A percentile compares a stretch with the other conserved stretches of the same genome.
Evolutionary conservation across 2,113 vertebrate species (phyloP).

Genomic region (Monarcha castaneiventris): DNA sequence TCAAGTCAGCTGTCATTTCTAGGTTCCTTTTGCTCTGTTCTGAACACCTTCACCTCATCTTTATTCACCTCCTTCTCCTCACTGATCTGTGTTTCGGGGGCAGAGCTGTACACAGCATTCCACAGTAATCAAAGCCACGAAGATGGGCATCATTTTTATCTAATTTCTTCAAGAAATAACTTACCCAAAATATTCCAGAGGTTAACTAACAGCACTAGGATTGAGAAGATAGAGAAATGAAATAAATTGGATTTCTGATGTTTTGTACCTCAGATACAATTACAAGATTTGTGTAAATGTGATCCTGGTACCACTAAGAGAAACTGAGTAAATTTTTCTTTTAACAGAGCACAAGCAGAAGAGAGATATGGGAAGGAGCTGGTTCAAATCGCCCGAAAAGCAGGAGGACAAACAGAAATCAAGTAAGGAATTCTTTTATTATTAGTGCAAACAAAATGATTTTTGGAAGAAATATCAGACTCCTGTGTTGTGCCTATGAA

Average conservation of each 20-base stretch:
- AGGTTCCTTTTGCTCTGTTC: background rate
- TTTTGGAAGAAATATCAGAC: background rate
- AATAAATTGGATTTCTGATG: background rate
- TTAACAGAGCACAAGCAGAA: constrained; percentile 86
- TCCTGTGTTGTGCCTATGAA: background rate
- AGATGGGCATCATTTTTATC: background rate
- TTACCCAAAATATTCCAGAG: background rate
- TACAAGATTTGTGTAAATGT: background rate
- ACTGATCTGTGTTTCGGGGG: background rate
- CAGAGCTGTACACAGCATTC: background rate
- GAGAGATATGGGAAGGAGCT: constrained; percentile 94
- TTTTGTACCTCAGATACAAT: background rate
- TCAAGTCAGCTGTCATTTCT: accelerated
- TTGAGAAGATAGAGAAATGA: background rate
- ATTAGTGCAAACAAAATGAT: background rate
- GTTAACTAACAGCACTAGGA: background rate
- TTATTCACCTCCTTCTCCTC: background rate
- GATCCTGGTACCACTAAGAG: background rate
- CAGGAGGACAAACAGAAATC: constrained; percentile 87
- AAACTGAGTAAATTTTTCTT: background rate
- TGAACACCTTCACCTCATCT: background rate
- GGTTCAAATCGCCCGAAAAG: constrained; percentile 86
- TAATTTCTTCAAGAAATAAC: background rate
- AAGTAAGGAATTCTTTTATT: constrained; percentile 75
- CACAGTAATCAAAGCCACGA: background rate